Base-by-base conservation (phyloP, 1,140 invertebrate genomes). In the Varroa destructor region DNA sequence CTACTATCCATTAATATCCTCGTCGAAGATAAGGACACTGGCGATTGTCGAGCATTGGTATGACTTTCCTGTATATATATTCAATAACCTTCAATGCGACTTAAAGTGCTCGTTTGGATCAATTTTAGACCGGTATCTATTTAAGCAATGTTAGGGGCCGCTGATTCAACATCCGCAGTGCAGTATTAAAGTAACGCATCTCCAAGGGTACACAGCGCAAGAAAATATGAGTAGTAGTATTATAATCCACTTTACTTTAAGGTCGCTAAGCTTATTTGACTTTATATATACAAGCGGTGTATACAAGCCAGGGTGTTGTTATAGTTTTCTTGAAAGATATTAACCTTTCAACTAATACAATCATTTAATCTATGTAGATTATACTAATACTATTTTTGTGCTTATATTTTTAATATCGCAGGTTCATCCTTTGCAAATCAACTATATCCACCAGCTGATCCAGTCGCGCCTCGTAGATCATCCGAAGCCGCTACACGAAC, bases 11-110 rank as follows among this genome's bases (percentile, higher is more conserved):
- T 98, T 74, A 90, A 94, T 76, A 89, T 98, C 76, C 81, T 98
- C 1, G 94, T 99, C 1, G 91, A 96, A 79, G 95, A 98, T 78
- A 89, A 89, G 80, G 93, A 98, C 82, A 97, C 93, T 71, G 93
- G 94, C 77, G 87, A 72, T 73, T 70, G 54, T 61, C 71, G 36
- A 73, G 37, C 56, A 36, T 71, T 61, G 43, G 56, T 71, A 40
- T 42, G 71, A 43, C 51, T 36, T 71, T n/a, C 14, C 71, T 8
- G 6, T 71, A n/a, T 8, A 42, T 6, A 42, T 61, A 42, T 61
- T 6, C 57, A 6, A 61, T 61, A 61, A 61, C 42, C 5, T 61
- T 6, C 8, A 61, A 37, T 61, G 36, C 5, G 42, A 6, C 6
- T 61, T 42, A 61, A 8, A 12, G 42, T 42, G 57, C 6, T 1